A percentile compares a stretch with the other conserved stretches of the same genome.
Conservation (phyloP, 92 coral and sea anemone species). For the Actinostola sp. region DNA sequence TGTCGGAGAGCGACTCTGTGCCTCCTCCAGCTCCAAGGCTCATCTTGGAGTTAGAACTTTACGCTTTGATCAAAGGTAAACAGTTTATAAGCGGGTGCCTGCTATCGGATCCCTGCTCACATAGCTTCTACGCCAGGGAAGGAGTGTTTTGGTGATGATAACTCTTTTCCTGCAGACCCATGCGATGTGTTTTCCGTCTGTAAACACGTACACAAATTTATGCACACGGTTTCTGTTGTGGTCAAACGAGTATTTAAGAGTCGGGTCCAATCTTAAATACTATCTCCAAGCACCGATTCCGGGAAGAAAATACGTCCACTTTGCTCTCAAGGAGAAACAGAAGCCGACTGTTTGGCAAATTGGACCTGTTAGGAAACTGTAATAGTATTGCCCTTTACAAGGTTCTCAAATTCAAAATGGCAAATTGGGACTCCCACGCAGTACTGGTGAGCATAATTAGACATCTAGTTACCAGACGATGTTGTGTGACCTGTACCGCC, state of each 20-base stretch:
- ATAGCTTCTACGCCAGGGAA: slow-evolving; percentile 4
- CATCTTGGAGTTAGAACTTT: background rate
- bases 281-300: background rate
- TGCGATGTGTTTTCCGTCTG: slow-evolving; percentile 4
- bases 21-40: background rate
- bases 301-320: too few species aligned
- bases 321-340: too few species aligned
- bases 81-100: background rate
- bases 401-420: too few species aligned
- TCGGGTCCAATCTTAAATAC: background rate
- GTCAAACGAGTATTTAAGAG: background rate
- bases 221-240: slow-evolving; percentile 12
- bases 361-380: too few species aligned
- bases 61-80: background rate
- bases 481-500: too few species aligned
- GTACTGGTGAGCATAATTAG: too few species aligned
- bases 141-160: too few species aligned
- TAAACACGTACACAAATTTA: slow-evolving; percentile 16
- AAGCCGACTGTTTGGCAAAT: too few species aligned
- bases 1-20: slow-evolving; percentile 4
- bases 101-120: background rate
- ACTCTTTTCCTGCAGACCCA: background rate
- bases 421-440: too few species aligned
- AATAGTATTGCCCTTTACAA: too few species aligned
- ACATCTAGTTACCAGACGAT: too few species aligned